phyloP scores from a whole-genome alignment of 2,113 vertebrate species.

The Philantomba maxwellii region DNA sequence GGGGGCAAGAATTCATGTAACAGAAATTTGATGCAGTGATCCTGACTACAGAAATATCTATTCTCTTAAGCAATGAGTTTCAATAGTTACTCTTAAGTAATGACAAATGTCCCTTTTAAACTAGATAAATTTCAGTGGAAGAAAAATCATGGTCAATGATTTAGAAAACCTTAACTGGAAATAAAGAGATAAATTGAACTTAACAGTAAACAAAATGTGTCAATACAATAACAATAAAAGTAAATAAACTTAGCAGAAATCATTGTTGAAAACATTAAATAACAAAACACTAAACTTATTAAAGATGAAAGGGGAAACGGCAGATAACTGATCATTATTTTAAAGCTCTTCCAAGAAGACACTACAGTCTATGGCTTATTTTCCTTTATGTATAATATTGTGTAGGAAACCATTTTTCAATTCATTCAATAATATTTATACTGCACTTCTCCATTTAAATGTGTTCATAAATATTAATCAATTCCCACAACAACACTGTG shows the following conservation, averaged over 20 bases:
- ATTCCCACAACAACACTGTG: constrained; percentile 45
- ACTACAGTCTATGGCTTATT: not conserved
- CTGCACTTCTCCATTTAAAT: constrained; percentile 56
- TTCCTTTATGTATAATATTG: constrained; percentile 41
- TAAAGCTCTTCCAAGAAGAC: constrained; percentile 46
- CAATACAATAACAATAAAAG: constrained; percentile 28
- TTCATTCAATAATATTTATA: constrained; percentile 60
- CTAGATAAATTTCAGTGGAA: not conserved
- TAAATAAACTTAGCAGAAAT: constrained; percentile 48
- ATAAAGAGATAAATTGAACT: constrained; percentile 17
- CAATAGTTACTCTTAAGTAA: not conserved
- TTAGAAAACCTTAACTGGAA: constrained; percentile 44
- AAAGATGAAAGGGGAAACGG: not conserved
- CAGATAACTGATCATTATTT: constrained; percentile 48
- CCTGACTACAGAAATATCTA: not conserved
- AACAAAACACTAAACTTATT: constrained; percentile 42
- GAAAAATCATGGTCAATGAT: constrained; percentile 17
- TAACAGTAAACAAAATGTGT: constrained; percentile 50
- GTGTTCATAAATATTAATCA: constrained; percentile 70
- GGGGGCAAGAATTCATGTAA: not conserved
- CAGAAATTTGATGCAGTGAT: not conserved
- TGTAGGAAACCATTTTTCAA: constrained; percentile 58
- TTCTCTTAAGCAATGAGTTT: not conserved
- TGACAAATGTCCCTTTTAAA: not conserved
- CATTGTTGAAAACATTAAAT: constrained; percentile 33